These are phyloP conservation scores for Elgonia sp. DNA, from an alignment of 2,888 invertebrate species.

Conservation along the genomic window DNA sequence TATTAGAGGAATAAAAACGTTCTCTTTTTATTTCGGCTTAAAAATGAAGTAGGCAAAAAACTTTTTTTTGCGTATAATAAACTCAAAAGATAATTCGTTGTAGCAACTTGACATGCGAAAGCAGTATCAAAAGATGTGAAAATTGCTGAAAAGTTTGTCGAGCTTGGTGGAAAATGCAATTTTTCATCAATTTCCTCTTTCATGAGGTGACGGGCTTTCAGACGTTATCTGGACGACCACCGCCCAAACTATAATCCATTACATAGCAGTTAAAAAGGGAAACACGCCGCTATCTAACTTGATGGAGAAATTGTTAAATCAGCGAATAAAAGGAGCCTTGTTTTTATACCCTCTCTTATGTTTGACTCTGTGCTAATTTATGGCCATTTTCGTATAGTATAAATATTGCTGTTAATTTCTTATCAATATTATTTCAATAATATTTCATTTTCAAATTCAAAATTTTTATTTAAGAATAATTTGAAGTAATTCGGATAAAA, in stretches of 20 bases:
- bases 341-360: slow-evolving; percentile 21
- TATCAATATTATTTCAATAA: too few relatives aligned
- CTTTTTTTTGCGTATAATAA: slow-evolving; percentile 24
- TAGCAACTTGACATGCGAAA: slow-evolving; percentile 19
- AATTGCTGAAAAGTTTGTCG: slow-evolving; percentile 46
- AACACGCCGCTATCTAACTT: slow-evolving; percentile 30
- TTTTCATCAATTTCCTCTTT: slow-evolving; percentile 51
- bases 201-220: slow-evolving; percentile 34
- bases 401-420: too few relatives aligned
- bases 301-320: slow-evolving; percentile 41
- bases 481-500: too few relatives aligned
- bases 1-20: not conserved
- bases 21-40: slow-evolving; percentile 3
- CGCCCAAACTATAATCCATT: slow-evolving; percentile 51
- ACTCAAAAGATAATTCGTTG: slow-evolving; percentile 18
- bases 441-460: too few relatives aligned
- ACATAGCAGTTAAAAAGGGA: slow-evolving; percentile 41
- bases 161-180: slow-evolving; percentile 30
- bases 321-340: slow-evolving; percentile 15
- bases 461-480: too few relatives aligned
- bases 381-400: too few relatives aligned
- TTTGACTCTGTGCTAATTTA: slow-evolving; percentile 15
- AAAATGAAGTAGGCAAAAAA: slow-evolving; percentile 10
- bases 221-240: slow-evolving; percentile 48
- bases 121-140: slow-evolving; percentile 32